These are phyloP conservation scores for Cyrtonyx montezumae DNA, from an alignment of 2,113 vertebrate genomes.

Conservation along the genomic window DNA sequence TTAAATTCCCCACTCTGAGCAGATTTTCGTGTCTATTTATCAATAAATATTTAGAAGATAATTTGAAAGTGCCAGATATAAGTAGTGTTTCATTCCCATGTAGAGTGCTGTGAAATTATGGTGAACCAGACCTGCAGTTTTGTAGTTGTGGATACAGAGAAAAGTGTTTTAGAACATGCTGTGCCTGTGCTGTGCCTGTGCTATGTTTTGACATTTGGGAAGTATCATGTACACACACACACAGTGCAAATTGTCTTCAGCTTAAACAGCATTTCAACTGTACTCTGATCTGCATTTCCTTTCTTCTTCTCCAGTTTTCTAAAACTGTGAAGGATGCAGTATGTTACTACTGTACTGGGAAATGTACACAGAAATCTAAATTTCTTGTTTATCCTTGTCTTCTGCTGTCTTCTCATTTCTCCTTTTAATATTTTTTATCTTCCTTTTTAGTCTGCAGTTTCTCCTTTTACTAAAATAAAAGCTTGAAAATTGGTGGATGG, in stretches of 20 bases:
- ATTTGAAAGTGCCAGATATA: background rate
- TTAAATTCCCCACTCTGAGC: background rate
- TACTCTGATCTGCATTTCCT: background rate
- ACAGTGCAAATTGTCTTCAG: background rate
- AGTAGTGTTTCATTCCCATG: background rate
- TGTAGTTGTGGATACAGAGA: background rate
- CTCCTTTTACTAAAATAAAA: background rate
- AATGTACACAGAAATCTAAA: background rate
- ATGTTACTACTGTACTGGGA: no score
- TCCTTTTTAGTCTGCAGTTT: background rate
- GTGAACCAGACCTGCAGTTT: background rate
- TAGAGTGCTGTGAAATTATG: background rate
- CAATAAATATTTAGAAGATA: background rate
- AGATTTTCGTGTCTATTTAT: background rate
- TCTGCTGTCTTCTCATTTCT: background rate
- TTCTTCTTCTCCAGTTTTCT: background rate
- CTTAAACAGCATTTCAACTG: background rate
- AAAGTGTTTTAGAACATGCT: background rate
- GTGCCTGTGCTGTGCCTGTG: background rate
- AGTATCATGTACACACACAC: fast-evolving
- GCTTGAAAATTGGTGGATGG: background rate
- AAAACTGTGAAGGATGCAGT: background rate
- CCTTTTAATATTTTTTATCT: conserved; percentile 15
- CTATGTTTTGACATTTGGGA: background rate
- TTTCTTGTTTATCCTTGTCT: background rate